Conservation (phyloP, 2,113 vertebrate species). For the Engraulis encrasicolus region DNA sequence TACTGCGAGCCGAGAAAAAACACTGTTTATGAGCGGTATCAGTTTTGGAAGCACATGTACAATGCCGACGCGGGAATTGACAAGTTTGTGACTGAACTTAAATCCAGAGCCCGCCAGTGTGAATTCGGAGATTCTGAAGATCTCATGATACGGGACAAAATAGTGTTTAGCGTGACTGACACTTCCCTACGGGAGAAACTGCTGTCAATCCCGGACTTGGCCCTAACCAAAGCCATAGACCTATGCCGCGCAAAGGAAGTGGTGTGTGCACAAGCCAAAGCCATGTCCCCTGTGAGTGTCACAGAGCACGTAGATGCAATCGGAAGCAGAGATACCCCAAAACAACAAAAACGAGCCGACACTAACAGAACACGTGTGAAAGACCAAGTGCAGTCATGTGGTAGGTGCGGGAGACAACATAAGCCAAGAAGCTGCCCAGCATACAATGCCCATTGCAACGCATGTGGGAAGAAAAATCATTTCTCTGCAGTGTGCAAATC, state of each 20-base stretch:
- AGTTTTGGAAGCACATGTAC: no score
- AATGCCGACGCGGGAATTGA: no score
- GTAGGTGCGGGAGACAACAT: not conserved
- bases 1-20: no score
- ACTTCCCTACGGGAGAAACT: not conserved
- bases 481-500: not conserved
- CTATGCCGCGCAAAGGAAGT: conserved; percentile 20
- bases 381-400: not conserved
- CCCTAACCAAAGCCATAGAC: not conserved
- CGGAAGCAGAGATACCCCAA: not conserved
- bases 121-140: no score
- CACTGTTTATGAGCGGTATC: no score
- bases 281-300: not conserved
- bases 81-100: no score
- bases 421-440: not conserved
- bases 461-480: conserved; percentile 18
- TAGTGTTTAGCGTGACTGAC: conserved; percentile 14
- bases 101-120: no score
- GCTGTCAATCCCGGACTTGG: not conserved
- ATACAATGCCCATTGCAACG: conserved; percentile 3
- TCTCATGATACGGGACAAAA: conserved; percentile 20
- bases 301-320: not conserved
- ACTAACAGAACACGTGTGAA: not conserved
- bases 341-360: no score
- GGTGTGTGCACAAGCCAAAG: not conserved